Conservation (phyloP, 2,113 vertebrate species). For the Seriola aureovittata region DNA sequence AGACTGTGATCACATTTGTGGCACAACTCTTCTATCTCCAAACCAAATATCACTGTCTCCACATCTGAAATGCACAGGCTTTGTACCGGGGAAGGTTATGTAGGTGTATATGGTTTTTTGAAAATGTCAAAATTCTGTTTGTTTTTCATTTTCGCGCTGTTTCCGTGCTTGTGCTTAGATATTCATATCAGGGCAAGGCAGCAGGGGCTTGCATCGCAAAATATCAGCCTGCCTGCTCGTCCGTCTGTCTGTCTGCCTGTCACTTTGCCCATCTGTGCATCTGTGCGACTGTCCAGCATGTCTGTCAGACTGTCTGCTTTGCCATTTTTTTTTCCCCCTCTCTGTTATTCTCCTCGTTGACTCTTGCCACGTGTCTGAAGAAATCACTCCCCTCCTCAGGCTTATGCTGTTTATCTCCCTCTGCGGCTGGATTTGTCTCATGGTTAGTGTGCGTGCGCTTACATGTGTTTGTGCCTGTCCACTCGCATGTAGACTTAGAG, state of each 20-base stretch:
- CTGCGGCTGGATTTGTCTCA: conserved; percentile 32
- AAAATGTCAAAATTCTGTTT: conserved; percentile 70
- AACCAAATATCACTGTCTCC: conserved; percentile 68
- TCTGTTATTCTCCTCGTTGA: conserved; percentile 47
- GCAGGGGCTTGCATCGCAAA: conserved; percentile 50
- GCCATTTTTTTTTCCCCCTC: conserved; percentile 7
- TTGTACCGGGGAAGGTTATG: conserved; percentile 60
- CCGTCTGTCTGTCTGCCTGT: conserved; percentile 51
- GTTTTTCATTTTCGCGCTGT: conserved; percentile 44
- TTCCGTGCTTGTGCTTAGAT: conserved; percentile 25
- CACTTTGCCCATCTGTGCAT: conserved; percentile 53
- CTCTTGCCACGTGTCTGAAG: conserved; percentile 61
- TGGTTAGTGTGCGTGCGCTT: not conserved
- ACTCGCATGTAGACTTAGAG: conserved; percentile 39
- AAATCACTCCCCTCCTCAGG: conserved; percentile 51
- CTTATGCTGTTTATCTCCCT: conserved; percentile 53
- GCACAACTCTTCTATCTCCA: conserved; percentile 55
- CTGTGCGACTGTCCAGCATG: conserved; percentile 49
- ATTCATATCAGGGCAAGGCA: conserved; percentile 50
- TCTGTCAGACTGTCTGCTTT: conserved; percentile 50
- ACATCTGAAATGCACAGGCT: conserved; percentile 43
- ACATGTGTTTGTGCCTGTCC: conserved; percentile 7
- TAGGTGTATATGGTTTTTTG: conserved; percentile 35
- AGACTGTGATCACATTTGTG: conserved; percentile 64
- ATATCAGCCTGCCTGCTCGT: conserved; percentile 36